Conservation (phyloP, 2,888 invertebrate genomes). For the Meandrusa payeni region DNA sequence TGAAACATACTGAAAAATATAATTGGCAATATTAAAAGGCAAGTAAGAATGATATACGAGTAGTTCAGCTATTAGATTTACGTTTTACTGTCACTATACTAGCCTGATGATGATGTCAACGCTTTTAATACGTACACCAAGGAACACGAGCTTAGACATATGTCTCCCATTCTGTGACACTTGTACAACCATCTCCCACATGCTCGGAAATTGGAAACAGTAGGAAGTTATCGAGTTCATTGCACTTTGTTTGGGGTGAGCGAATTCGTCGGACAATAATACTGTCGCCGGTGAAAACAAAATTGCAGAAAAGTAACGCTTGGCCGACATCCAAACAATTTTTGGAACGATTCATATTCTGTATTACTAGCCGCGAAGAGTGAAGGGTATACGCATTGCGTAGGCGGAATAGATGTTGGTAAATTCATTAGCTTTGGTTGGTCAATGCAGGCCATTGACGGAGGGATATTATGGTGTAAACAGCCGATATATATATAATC, state of each 20-base stretch:
- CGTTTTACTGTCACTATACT: no score
- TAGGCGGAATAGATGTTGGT: conserved; percentile 6
- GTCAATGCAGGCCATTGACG: conserved; percentile 1
- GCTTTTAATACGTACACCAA: conserved; percentile 4
- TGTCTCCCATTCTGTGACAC: conserved; percentile 2
- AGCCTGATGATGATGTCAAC: no score
- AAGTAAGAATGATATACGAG: no score
- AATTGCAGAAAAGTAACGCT: conserved; percentile 19
- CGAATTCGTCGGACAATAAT: conserved; percentile 10
- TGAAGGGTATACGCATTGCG: conserved; percentile 8
- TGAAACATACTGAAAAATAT: no score
- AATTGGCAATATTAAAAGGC: no score
- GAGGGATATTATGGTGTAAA: conserved; percentile 1
- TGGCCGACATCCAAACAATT: conserved; percentile 27
- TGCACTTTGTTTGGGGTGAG: conserved; percentile 12
- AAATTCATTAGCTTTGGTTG: conserved; percentile 1
- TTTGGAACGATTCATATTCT: conserved; percentile 11
- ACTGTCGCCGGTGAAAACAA: conserved; percentile 15
- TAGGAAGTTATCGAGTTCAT: conserved; percentile 13
- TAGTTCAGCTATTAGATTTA: no score
- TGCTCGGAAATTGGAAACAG: conserved; percentile 3
- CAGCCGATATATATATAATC: conserved; percentile 24
- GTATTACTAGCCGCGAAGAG: conserved; percentile 1
- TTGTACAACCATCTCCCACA: neutral
- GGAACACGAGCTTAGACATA: neutral